These are phyloP conservation scores for Parauchenoglanis punctatus DNA, from an alignment of 2,797 vertebrate genomes.

Conservation along the genomic window DNA sequence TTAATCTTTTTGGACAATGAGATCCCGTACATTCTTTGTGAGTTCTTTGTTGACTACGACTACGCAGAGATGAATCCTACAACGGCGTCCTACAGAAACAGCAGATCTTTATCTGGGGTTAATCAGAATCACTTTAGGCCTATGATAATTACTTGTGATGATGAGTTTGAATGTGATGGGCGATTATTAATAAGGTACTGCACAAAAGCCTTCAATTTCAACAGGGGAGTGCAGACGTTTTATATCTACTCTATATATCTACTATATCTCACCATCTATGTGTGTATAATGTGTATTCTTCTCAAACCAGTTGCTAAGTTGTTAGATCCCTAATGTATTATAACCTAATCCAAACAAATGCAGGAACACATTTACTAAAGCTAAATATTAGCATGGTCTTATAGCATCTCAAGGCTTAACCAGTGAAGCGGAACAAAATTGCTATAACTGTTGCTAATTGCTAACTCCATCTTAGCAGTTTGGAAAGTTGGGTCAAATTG, in stretches of 20 bases:
- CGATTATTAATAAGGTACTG: background rate
- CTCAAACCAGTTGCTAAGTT: background rate
- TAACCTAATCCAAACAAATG: background rate
- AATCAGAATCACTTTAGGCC: background rate
- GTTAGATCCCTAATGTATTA: background rate
- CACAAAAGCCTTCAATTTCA: background rate
- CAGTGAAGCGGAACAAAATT: background rate
- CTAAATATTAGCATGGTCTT: background rate
- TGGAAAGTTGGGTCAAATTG: background rate
- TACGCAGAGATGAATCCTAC: background rate
- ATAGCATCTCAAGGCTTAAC: background rate
- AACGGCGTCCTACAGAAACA: background rate
- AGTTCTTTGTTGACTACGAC: background rate
- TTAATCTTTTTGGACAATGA: background rate
- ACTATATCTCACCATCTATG: too few species aligned
- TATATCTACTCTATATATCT: too few species aligned
- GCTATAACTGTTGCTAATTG: background rate
- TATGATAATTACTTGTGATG: background rate
- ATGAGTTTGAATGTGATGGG: background rate
- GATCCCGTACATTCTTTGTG: background rate
- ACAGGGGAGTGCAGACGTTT: background rate
- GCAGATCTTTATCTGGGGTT: background rate
- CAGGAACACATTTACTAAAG: background rate
- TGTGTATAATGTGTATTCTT: background rate
- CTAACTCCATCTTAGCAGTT: constrained; percentile 5